phyloP scores from a whole-genome alignment of 2,113 vertebrate genomes.

The Centropristis striata region DNA sequence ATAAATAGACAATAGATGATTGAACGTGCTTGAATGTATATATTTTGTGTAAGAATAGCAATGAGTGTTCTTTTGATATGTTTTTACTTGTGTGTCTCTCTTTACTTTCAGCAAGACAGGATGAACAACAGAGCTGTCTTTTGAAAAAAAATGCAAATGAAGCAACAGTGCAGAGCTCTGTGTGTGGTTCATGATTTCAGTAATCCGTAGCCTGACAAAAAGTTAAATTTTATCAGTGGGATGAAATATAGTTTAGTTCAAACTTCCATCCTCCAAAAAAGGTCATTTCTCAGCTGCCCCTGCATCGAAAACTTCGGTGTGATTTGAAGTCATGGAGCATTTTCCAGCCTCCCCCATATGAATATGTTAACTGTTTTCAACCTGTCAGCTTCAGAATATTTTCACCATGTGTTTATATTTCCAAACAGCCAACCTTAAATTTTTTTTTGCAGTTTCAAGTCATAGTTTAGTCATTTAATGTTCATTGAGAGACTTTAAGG shows the following conservation, averaged over 20 bases:
- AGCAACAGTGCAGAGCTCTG: background rate
- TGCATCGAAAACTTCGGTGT: background rate
- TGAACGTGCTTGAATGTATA: too few species aligned
- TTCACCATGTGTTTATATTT: conserved; percentile 41
- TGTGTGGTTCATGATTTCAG: background rate
- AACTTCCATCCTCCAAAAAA: conserved; percentile 4
- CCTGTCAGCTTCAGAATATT: conserved; percentile 13
- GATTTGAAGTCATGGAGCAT: conserved; percentile 7
- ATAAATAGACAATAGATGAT: too few species aligned
- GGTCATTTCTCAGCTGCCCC: background rate
- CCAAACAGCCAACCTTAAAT: conserved; percentile 8
- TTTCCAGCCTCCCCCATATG: background rate
- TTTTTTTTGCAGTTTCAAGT: conserved; percentile 1
- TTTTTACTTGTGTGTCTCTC: conserved; percentile 5
- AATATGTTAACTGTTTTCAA: conserved; percentile 34
- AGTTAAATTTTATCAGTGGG: background rate
- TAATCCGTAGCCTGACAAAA: background rate
- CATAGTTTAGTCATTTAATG: conserved; percentile 28
- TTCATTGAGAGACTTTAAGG: conserved; percentile 33
- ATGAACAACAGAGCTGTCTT: background rate
- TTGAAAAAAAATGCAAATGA: background rate
- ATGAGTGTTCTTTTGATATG: too few species aligned
- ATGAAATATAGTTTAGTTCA: background rate
- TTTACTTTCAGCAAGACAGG: background rate
- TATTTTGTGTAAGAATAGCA: too few species aligned